phyloP scores from a whole-genome alignment of 2,113 vertebrate species.

The Cranoglanis bouderius region DNA sequence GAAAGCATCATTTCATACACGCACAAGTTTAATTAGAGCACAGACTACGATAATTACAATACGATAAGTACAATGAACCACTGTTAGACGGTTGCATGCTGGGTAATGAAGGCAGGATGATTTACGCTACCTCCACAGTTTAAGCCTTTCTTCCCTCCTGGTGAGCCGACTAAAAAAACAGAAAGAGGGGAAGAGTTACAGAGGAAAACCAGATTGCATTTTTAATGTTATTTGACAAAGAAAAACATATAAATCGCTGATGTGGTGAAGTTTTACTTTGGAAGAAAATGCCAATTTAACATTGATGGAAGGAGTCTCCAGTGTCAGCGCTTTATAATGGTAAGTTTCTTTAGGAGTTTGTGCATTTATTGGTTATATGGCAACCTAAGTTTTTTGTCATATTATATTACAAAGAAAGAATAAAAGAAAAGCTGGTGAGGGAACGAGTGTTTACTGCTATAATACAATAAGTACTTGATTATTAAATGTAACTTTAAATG shows the following conservation, averaged over 20 bases:
- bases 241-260: neutral
- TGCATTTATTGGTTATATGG: neutral
- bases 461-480: neutral
- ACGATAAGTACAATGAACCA: neutral
- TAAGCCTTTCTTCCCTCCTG: slow-evolving; percentile 80
- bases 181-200: slow-evolving; percentile 27
- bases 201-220: neutral
- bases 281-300: neutral
- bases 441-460: neutral
- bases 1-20: neutral
- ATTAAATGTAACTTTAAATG: neutral
- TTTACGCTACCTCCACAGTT: slow-evolving; percentile 82
- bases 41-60: too few species aligned
- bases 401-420: neutral
- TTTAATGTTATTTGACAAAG: neutral
- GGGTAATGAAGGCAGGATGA: neutral
- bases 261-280: neutral
- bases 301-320: neutral
- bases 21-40: neutral
- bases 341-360: neutral
- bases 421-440: neutral
- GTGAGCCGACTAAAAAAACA: slow-evolving; percentile 80
- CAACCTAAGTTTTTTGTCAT: neutral
- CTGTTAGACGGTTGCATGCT: neutral
- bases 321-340: neutral